Conservation (phyloP, 30 jellyfish, hydroid and myxozoan species). For the Cassiopea andromeda region DNA sequence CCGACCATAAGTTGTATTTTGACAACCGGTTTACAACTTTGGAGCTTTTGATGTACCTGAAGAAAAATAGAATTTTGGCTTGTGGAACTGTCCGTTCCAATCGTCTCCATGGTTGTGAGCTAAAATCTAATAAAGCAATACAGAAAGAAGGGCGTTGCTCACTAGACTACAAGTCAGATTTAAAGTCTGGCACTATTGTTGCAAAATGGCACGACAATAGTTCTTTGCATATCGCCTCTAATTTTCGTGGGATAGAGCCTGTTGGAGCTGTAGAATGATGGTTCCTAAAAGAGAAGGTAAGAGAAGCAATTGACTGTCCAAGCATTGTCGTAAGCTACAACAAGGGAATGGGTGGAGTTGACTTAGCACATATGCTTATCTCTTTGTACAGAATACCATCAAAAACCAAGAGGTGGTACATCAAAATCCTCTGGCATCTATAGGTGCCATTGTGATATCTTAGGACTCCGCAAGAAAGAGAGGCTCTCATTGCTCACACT, state of each 20-base stretch:
- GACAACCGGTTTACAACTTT: constrained; percentile 73
- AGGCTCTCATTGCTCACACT: constrained; percentile 23
- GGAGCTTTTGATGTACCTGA: constrained; percentile 31
- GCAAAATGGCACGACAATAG: constrained; percentile 67
- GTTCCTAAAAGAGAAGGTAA: not conserved
- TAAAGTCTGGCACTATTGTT: constrained; percentile 24
- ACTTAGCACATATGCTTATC: not conserved
- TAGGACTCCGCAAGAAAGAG: constrained; percentile 9
- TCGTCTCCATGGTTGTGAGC: constrained; percentile 50
- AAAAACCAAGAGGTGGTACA: not conserved
- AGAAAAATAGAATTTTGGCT: constrained; percentile 49
- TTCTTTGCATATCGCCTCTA: constrained; percentile 65
- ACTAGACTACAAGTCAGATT: constrained; percentile 49
- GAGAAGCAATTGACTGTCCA: not conserved
- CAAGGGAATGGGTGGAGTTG: not conserved
- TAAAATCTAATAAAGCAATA: constrained; percentile 38
- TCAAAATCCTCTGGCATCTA: not conserved
- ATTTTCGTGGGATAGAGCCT: constrained; percentile 62
- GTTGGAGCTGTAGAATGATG: not conserved
- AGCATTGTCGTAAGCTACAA: not conserved
- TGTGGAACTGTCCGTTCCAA: constrained; percentile 56
- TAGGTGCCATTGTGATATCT: not conserved
- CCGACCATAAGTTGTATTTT: constrained; percentile 51
- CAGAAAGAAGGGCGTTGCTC: constrained; percentile 47
- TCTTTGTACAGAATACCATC: not conserved